These are phyloP conservation scores for Caranx melampygus DNA, from an alignment of 2,113 vertebrate genomes.

Conservation along the genomic window DNA sequence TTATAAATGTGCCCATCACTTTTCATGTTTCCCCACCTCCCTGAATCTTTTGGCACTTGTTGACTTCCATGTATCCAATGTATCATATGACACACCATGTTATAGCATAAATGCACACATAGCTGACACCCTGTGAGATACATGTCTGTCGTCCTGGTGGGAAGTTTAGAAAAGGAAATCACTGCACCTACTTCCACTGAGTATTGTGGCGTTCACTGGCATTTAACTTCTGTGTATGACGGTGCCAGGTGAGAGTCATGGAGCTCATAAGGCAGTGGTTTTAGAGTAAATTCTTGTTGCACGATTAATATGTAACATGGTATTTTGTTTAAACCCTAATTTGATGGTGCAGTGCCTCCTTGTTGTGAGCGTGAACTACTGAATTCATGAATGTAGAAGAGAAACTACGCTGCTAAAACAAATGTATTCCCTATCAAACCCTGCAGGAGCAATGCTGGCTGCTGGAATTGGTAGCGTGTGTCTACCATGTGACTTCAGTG, in stretches of 20 bases:
- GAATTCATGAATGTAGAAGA: not conserved
- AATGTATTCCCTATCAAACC: constrained; percentile 3
- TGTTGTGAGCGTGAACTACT: not conserved
- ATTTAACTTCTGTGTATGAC: constrained; percentile 21
- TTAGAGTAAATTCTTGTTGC: constrained; percentile 26
- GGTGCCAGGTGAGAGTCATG: not conserved
- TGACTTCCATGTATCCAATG: not conserved
- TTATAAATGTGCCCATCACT: not conserved
- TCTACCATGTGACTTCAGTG: not conserved
- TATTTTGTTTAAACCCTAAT: not conserved
- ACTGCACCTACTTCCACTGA: constrained; percentile 1
- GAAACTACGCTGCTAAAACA: not conserved
- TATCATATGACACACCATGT: not conserved
- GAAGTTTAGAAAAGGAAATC: constrained; percentile 31
- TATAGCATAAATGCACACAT: not conserved
- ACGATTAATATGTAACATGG: constrained; percentile 37
- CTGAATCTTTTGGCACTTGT: not conserved
- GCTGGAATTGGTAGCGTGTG: not conserved
- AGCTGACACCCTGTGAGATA: constrained; percentile 22
- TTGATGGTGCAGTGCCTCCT: not conserved
- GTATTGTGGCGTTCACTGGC: constrained; percentile 1
- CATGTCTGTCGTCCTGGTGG: constrained; percentile 17
- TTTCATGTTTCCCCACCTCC: not conserved
- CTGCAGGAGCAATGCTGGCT: not conserved
- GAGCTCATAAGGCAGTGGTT: constrained; percentile 8